phyloP scores from a whole-genome alignment of 2,113 vertebrate species.

The Uria lomvia region DNA sequence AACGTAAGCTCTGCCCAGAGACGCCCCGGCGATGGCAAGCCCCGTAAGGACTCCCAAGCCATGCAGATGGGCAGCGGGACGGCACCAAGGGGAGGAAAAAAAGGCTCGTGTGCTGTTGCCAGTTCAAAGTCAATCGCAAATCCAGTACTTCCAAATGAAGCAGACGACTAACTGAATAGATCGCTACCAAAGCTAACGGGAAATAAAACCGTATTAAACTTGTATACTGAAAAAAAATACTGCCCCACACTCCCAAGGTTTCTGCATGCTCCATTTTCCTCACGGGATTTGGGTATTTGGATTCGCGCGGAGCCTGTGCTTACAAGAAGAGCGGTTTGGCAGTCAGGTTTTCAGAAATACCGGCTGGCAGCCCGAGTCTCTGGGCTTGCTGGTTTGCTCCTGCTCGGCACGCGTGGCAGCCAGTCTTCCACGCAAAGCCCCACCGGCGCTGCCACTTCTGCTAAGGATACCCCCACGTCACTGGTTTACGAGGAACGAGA shows the following conservation, averaged over 20 bases:
- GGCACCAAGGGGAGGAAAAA: background rate
- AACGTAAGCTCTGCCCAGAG: background rate
- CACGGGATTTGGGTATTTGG: background rate
- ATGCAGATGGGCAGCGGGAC: rapidly evolving
- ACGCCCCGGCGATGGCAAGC: rapidly evolving
- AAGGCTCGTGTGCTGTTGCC: background rate
- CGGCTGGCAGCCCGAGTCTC: background rate
- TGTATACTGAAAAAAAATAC: background rate
- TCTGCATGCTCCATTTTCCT: background rate
- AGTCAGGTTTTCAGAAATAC: background rate
- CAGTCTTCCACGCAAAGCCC: background rate
- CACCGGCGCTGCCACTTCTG: background rate
- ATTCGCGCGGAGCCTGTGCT: background rate
- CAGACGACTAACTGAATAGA: background rate
- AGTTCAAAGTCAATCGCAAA: background rate
- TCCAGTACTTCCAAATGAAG: background rate
- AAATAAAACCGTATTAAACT: background rate
- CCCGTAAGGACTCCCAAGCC: background rate
- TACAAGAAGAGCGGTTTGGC: background rate
- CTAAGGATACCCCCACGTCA: background rate
- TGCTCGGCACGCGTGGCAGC: background rate
- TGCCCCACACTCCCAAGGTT: background rate
- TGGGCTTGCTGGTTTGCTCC: background rate
- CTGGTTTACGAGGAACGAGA: background rate
- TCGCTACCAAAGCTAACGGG: background rate